Base-by-base conservation (phyloP, 1,140 invertebrate species). In the Luehdorfia chinensis region DNA sequence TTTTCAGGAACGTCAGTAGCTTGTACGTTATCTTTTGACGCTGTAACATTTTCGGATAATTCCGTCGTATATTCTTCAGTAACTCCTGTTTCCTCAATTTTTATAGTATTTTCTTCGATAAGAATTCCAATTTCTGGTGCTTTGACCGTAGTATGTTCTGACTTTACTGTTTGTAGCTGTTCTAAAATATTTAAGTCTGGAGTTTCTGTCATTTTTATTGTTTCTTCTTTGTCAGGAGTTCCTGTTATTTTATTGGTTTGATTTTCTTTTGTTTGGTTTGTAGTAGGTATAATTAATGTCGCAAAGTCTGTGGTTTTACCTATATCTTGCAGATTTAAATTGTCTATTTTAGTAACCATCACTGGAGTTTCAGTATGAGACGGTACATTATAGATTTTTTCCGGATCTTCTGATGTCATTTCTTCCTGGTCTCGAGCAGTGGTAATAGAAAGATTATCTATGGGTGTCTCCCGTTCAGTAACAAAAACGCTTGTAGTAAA, bases 21-120 rank as follows among this genome's bases (percentile, higher is more conserved):
- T 18, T 28, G n/a, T 21, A 19, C 5, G 0, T 11, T 21, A 5
- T 37, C 34, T 21, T 37, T 7, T 21, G 11, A 11, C 21, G 18
- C 34, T 7, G 39, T 43, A 6, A 30, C 39, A 11, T 16, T 16
- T 27, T 5, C 25, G 25, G 39, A 18, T 6, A 12, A 30, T 18
- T 43, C 39, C n/a, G 25, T 43, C 11, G 12, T 31, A 12, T 31
- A 6, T 28, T 14, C 27, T 28, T 30, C 4, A 18, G 23, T 30
- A 7, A 8, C 4, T 23, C 15, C n/a, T 11, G 9, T 30, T 7
- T 28, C 23, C 30, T 16, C 27, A 43, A 16, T 43, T 14, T 30
- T 43, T 15, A 43, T 5, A 4, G 27, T 30, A 43, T 43, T 43
- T 28, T 43, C 39, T 9, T 43, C 39, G 7, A 43, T 15, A 43